Conservation (phyloP, 2,797 vertebrate species). For the Moxostoma hubbsi region DNA sequence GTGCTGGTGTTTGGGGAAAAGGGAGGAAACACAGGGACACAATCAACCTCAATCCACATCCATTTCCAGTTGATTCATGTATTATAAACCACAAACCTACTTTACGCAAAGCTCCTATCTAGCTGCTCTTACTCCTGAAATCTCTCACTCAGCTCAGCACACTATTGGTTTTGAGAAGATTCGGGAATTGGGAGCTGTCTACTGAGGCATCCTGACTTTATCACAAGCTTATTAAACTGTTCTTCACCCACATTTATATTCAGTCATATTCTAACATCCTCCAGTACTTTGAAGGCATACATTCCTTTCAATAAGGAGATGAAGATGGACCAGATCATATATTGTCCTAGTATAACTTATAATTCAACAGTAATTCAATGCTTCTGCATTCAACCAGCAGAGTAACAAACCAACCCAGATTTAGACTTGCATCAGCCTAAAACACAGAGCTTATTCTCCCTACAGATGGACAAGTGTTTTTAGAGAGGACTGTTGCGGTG, state of each 20-base stretch:
- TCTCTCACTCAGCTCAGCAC: not conserved
- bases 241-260: not conserved
- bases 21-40: not conserved
- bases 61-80: not conserved
- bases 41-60: not conserved
- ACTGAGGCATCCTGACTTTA: not conserved
- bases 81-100: slow-evolving; percentile 2
- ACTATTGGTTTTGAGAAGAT: not conserved
- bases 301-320: not conserved
- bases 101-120: not conserved
- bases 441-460: not conserved
- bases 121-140: not conserved
- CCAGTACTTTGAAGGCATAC: not conserved
- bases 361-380: not conserved
- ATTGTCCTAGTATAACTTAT: not conserved
- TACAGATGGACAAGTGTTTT: not conserved
- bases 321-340: not conserved
- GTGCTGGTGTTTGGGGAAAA: slow-evolving; percentile 77
- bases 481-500: not conserved
- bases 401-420: not conserved
- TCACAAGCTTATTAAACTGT: not conserved
- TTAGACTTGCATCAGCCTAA: not conserved
- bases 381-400: slow-evolving; percentile 7
- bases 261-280: not conserved
- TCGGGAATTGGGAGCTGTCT: not conserved